Evolutionary conservation across 1,140 invertebrate species (phyloP).

Genomic region (Drosophila grimshawi): DNA sequence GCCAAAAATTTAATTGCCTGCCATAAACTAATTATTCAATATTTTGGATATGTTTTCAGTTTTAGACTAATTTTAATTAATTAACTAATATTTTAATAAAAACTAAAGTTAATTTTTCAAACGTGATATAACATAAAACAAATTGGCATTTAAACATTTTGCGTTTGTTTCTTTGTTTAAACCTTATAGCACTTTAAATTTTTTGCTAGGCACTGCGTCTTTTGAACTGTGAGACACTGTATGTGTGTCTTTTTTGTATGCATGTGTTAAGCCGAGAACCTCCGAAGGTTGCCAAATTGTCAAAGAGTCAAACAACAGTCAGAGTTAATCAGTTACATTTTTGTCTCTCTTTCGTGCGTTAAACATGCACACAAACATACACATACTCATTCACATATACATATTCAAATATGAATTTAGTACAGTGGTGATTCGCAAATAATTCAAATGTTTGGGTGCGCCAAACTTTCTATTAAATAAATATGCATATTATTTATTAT

Average conservation of each 20-base stretch:
- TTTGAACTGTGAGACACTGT: too few relatives aligned
- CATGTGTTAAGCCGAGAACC: background rate
- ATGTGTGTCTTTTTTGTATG: background rate
- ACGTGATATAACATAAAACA: too few relatives aligned
- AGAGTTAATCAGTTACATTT: conserved; percentile 50
- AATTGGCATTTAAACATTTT: too few relatives aligned
- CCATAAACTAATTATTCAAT: too few relatives aligned
- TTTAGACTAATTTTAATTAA: too few relatives aligned
- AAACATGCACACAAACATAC: conserved; percentile 36
- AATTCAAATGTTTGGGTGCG: background rate
- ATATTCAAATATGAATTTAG: background rate
- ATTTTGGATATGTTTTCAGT: too few relatives aligned
- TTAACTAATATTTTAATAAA: too few relatives aligned
- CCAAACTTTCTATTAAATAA: background rate
- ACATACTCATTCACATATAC: conserved; percentile 4
- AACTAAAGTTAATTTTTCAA: too few relatives aligned
- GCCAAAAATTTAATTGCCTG: too few relatives aligned
- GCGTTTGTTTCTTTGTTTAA: too few relatives aligned
- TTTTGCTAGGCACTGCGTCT: too few relatives aligned
- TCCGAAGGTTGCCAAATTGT: conserved; percentile 39
- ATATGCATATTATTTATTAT: background rate
- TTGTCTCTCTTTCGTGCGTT: conserved; percentile 41
- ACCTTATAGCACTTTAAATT: too few relatives aligned
- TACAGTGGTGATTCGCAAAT: conserved; percentile 19
- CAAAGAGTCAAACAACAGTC: conserved; percentile 31